Evolutionary conservation across 2,888 invertebrate species (phyloP).

Genomic region (Gryllus longicercus): DNA sequence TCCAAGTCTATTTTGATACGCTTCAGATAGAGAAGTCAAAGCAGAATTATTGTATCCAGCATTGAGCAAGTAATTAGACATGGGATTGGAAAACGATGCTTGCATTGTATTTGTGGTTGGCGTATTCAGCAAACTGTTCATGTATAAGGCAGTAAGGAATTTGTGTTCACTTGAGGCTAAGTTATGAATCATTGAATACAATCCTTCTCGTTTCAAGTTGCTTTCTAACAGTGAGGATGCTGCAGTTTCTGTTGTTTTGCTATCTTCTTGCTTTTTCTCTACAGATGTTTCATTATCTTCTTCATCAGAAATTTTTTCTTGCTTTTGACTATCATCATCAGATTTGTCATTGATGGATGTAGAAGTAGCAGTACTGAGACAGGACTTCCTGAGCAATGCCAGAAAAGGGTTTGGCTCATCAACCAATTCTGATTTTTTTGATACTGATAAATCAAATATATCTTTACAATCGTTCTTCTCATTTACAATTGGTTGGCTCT

Average conservation of each 20-base stretch:
- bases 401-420: neutral
- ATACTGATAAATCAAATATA: neutral
- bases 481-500: slow-evolving; percentile 38
- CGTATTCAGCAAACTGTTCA: slow-evolving; percentile 47
- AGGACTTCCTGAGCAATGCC: neutral
- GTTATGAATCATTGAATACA: slow-evolving; percentile 48
- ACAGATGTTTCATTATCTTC: neutral
- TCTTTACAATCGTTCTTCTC: neutral
- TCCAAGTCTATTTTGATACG: slow-evolving; percentile 18
- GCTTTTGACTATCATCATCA: neutral
- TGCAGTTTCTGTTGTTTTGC: neutral
- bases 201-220: slow-evolving; percentile 41
- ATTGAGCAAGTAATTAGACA: slow-evolving; percentile 24
- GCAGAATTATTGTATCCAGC: slow-evolving; percentile 22
- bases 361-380: neutral
- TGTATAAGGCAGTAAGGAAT: slow-evolving; percentile 50
- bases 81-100: slow-evolving; percentile 32
- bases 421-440: neutral
- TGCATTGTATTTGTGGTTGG: slow-evolving; percentile 27
- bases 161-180: slow-evolving; percentile 48
- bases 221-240: neutral
- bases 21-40: slow-evolving; percentile 21
- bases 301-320: neutral
- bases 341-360: neutral
- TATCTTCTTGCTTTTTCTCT: neutral